Conservation (phyloP, 2,113 vertebrate genomes). For the Chloropsis hardwickii region DNA sequence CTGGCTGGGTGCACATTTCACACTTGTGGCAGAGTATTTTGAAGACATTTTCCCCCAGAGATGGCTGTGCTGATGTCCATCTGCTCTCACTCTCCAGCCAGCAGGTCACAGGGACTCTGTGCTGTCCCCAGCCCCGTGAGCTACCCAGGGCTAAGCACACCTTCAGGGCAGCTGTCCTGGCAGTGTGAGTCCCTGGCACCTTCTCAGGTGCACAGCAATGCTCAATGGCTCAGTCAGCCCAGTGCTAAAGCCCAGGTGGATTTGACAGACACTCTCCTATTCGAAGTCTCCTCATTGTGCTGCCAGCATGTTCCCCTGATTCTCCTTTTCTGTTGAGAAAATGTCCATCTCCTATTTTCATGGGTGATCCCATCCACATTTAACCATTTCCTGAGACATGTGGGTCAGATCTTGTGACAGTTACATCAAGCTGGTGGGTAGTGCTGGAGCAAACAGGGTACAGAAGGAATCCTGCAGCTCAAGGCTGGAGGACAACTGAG, state of each 20-base stretch:
- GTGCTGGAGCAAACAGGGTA: background rate
- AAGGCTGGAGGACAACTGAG: background rate
- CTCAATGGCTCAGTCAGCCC: background rate
- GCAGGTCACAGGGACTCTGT: rapidly evolving
- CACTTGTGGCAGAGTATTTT: background rate
- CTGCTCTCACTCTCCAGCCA: background rate
- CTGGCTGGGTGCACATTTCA: rapidly evolving
- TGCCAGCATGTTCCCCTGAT: background rate
- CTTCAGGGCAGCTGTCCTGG: background rate
- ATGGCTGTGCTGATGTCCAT: rapidly evolving
- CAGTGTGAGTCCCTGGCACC: background rate
- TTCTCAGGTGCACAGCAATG: background rate
- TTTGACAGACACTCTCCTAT: rapidly evolving
- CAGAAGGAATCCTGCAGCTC: background rate
- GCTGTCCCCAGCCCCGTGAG: background rate
- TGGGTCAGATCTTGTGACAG: rapidly evolving
- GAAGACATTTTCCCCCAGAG: background rate
- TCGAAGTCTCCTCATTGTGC: background rate
- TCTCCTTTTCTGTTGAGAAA: background rate
- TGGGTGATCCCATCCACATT: background rate
- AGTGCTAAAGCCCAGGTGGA: background rate
- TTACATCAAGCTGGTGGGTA: rapidly evolving
- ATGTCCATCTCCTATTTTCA: background rate
- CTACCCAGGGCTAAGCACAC: background rate
- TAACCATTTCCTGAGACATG: background rate